These are phyloP conservation scores for Eulemur macaco DNA, from an alignment of 2,113 vertebrate genomes.

Conservation along the genomic window DNA sequence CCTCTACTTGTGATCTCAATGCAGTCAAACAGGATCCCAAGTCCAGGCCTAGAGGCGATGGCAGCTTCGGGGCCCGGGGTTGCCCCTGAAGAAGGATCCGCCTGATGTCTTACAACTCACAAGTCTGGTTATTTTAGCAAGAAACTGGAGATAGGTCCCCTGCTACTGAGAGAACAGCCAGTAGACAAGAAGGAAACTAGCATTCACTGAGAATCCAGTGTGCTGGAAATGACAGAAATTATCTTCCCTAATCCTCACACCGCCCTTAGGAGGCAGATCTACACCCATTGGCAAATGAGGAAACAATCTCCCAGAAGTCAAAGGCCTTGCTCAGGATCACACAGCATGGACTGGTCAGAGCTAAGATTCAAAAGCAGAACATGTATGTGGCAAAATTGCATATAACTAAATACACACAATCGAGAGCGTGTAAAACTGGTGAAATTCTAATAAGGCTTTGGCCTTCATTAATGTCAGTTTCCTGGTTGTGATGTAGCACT, in stretches of 20 bases:
- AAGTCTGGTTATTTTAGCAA: background rate
- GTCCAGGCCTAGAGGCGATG: background rate
- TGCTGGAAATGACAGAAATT: background rate
- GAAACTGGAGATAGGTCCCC: background rate
- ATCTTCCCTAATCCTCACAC: background rate
- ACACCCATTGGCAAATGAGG: background rate
- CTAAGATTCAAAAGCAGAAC: background rate
- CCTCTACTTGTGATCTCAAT: background rate
- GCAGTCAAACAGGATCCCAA: background rate
- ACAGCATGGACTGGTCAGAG: background rate
- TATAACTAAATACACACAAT: background rate
- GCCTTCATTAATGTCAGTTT: background rate
- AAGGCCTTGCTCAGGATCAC: background rate
- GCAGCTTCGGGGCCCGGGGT: background rate
- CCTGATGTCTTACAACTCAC: background rate
- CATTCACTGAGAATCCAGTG: background rate
- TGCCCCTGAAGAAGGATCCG: background rate
- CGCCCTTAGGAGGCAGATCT: background rate
- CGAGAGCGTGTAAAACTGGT: background rate
- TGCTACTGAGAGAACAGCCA: background rate
- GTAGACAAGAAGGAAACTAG: background rate
- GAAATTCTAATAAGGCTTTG: background rate
- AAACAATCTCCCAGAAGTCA: background rate
- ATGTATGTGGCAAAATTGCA: background rate
- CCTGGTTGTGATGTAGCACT: background rate